These are phyloP conservation scores for Eretmocerus hayati DNA, from an alignment of 2,888 invertebrate genomes.

Conservation along the genomic window DNA sequence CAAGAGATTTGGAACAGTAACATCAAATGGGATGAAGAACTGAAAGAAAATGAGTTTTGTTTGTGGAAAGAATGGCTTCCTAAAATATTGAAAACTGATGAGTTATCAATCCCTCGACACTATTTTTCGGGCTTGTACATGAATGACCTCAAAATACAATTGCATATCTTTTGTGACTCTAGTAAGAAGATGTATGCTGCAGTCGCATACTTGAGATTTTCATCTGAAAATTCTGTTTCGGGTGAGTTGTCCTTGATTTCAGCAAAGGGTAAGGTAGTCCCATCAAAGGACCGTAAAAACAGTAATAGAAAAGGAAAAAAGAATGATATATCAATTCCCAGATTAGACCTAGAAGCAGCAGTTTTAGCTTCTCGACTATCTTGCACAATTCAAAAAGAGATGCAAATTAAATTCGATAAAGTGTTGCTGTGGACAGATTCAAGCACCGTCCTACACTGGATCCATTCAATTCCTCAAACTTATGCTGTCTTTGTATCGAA, in stretches of 20 bases:
- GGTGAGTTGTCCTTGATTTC: conserved; percentile 3
- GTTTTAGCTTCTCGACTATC: conserved; percentile 9
- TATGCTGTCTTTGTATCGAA: conserved; percentile 17
- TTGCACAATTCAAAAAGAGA: conserved; percentile 1
- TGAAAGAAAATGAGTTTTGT: background rate
- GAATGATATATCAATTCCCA: conserved; percentile 13
- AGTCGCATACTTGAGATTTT: conserved; percentile 20
- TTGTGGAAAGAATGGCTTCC: background rate
- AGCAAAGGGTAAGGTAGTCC: conserved; percentile 10
- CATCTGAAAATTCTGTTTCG: background rate
- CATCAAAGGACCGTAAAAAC: background rate
- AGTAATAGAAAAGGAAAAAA: too few species aligned
- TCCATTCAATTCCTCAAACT: conserved; percentile 9
- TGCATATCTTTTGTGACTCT: background rate
- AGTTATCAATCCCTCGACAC: background rate
- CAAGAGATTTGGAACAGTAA: conserved; percentile 1
- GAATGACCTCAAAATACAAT: background rate
- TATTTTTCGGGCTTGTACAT: background rate
- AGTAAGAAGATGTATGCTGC: background rate
- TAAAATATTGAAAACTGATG: background rate
- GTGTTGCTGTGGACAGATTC: conserved; percentile 14
- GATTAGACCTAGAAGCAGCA: conserved; percentile 21
- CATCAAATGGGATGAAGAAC: conserved; percentile 1
- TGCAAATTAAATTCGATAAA: background rate
- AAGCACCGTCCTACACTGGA: conserved; percentile 19